phyloP scores from a whole-genome alignment of 2,113 vertebrate species.

The Zosterops lateralis region DNA sequence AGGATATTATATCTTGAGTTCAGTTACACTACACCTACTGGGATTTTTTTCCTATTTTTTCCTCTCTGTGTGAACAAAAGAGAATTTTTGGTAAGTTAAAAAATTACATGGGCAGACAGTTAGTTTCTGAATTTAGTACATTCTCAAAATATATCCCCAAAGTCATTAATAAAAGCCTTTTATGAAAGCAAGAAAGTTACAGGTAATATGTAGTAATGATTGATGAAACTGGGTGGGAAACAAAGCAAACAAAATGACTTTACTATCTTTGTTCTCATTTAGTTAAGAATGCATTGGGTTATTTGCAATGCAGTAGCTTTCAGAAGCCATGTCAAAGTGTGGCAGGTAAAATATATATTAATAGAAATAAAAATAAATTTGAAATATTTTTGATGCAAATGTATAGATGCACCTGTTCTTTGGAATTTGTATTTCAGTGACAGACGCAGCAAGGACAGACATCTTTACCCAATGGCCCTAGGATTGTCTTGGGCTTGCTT shows the following conservation, averaged over 20 bases:
- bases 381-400: not conserved
- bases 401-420: not conserved
- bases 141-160: not conserved
- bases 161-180: not conserved
- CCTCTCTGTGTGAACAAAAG: not conserved
- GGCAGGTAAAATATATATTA: not conserved
- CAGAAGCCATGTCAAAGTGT: not conserved
- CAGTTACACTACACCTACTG: not conserved
- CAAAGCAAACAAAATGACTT: not conserved
- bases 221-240: not conserved
- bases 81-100: not conserved
- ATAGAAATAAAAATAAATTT: not conserved
- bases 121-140: not conserved
- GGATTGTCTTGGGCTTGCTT: not conserved
- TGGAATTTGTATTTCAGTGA: not conserved
- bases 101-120: not conserved
- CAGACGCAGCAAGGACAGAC: not conserved
- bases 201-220: not conserved
- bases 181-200: not conserved
- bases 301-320: not conserved
- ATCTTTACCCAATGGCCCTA: not conserved
- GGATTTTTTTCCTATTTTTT: not conserved
- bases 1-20: not conserved
- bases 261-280: not conserved
- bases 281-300: not conserved